These are phyloP conservation scores for Stomatorhinus ivindoensis DNA, from an alignment of 2,113 vertebrate species.

Conservation along the genomic window DNA sequence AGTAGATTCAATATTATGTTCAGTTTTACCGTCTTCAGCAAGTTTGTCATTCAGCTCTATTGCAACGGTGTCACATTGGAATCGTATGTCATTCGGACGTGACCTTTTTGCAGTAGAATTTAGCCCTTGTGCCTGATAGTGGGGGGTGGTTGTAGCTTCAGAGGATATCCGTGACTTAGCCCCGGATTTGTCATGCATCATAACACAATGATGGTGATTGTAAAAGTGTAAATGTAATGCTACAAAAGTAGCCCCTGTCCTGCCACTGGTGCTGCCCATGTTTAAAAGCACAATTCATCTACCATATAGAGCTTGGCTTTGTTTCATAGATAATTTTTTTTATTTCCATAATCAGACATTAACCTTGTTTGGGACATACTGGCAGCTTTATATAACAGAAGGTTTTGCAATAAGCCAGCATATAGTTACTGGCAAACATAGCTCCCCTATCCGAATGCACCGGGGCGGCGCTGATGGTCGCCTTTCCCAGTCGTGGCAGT, in stretches of 20 bases:
- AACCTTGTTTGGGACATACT: background rate
- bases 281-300: slow-evolving; percentile 43
- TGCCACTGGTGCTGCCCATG: background rate
- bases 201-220: background rate
- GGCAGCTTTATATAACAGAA: background rate
- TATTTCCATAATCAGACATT: slow-evolving; percentile 42
- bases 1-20: slow-evolving; percentile 19
- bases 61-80: slow-evolving; percentile 28
- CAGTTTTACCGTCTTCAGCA: slow-evolving; percentile 22
- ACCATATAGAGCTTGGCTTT: slow-evolving; percentile 25
- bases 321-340: slow-evolving; percentile 33
- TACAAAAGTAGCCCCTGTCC: background rate
- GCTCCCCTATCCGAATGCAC: background rate
- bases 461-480: background rate
- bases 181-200: background rate
- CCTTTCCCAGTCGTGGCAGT: background rate
- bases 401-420: background rate
- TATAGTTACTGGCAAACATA: background rate
- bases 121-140: slow-evolving; percentile 16
- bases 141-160: background rate
- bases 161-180: background rate
- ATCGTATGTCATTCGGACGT: slow-evolving; percentile 11
- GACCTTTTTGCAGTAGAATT: slow-evolving; percentile 26
- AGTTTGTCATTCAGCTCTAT: background rate
- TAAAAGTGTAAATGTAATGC: background rate